Base-by-base conservation (phyloP, 2,113 vertebrate genomes). In the Cichladusa arquata region DNA sequence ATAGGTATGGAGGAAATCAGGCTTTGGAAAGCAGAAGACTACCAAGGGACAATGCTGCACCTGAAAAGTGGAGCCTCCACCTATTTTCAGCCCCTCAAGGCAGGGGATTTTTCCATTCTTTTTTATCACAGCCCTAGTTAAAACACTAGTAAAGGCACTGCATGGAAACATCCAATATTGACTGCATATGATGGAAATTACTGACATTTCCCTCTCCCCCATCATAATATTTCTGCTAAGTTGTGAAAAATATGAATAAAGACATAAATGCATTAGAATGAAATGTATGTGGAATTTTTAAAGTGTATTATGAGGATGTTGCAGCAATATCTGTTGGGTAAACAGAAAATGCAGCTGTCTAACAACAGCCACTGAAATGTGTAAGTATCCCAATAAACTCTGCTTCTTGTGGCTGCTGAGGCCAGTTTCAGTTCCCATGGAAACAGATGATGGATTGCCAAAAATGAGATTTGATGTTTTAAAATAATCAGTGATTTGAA, bases 401-500 rank as follows among this genome's bases (percentile, higher is more conserved):
- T 53, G 78, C 64, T 95, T 93, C 92, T 96, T 86, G 76, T 61
- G 36, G 80, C 71, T 91, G 83, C 78, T 91, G 34, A 74, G 82
- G 94, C 91, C 42, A 6, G 65, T 91, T 95, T 82, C 91, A 67
- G 96, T 96, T 97, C 84, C 96, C 96, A 95, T 96, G 95, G 97
- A 91, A 97, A 97, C 97, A 29, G 94, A 61, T 97, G 95, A 96
- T 85, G 86, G 94, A 96, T 96, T 86, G 74, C 92, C 93, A 94
- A 96, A 97, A 96, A 89, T 72, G 80, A 89, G 85, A 93, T 90
- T 88, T 94, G 87, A 90, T 92, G 84, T 86, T 96, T 96, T 96
- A 95, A 96, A 96, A 94, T 92, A 94, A 96, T 84, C 74, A 97
- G 91, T 93, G 83, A 95, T 94, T 95, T 94, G 61, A 97, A 86